Base-by-base conservation (phyloP, 2,888 invertebrate genomes). In the Deroplatys truncata region DNA sequence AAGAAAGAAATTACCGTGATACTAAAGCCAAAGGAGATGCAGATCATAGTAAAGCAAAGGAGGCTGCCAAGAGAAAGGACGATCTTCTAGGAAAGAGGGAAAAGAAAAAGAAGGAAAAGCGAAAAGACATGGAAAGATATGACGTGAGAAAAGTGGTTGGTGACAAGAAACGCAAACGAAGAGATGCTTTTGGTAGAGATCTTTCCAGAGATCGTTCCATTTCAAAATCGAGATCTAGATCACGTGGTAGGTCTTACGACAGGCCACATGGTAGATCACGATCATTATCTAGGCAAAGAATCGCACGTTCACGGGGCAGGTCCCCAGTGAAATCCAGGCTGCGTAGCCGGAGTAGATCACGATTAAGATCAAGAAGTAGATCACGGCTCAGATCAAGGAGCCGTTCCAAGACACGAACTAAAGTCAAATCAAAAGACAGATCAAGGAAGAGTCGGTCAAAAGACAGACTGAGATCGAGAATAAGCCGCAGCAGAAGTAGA, bases 121-220 rank as follows among this genome's bases (percentile, higher is more conserved):
- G 97, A 28, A 96, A 97, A 92, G 98, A 98, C 92, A 93, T 98
- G 88, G 97, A 97, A 92, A 95, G 98, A 5, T 98, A 98, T 93
- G 96, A 98, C 94, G 98, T 98, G 16, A 95, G 98, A 84, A 96
- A 96, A 90, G 94, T 98, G 82, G 96, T 98, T 15, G 95, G 96
- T 9, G 96, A 96, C 91, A 96, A 96, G 0, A 92, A 92, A 85
- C 94, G 95, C 90, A 94, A 95, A 82, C 94, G 95, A 89, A 97
- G 96, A 93, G 97, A 97, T 93, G 95, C 96, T 88, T 97, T 97
- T 93, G 97, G 97, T 0, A 94, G 97, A 20, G 97, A 97, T 93
- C 94, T 96, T 28, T 94, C 95, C 0, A 92, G 94, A 9, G 94
- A 94, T 84, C 93, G 93, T 56, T 93, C 93, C 15, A 84, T 91